phyloP scores from a whole-genome alignment of 1,140 invertebrate genomes.

The Ceratosolen solmsi region DNA sequence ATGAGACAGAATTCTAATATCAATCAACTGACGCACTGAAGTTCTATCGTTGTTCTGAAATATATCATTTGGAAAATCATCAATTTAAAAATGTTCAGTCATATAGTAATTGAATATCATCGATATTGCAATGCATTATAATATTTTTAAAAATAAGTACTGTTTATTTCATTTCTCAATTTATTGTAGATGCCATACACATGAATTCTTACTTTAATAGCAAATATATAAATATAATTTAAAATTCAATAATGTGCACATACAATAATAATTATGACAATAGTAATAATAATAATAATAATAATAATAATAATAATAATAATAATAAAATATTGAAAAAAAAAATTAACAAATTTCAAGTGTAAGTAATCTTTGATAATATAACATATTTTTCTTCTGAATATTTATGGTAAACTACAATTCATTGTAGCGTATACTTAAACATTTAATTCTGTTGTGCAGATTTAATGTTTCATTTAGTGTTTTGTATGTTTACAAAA shows the following conservation, averaged over 20 bases:
- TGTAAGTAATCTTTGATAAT: neutral
- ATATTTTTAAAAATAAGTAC: slow-evolving; percentile 36
- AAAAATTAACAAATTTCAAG: slow-evolving; percentile 27
- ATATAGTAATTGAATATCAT: slow-evolving; percentile 1
- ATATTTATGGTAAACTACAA: neutral
- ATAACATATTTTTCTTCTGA: neutral
- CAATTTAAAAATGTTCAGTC: slow-evolving; percentile 10
- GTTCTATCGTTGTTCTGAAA: neutral
- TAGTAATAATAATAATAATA: neutral
- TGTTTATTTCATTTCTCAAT: neutral
- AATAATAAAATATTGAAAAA: slow-evolving; percentile 26
- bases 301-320: neutral
- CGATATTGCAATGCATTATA: neutral
- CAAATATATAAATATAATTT: slow-evolving; percentile 19
- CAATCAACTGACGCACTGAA: slow-evolving; percentile 30
- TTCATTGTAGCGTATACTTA: neutral
- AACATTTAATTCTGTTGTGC: neutral
- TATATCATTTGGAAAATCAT: neutral
- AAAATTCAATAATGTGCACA: slow-evolving; percentile 15
- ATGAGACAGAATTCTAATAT: neutral
- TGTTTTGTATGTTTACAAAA: neutral
- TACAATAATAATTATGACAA: neutral
- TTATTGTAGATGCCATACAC: neutral
- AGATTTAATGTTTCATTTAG: neutral
- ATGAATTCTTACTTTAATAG: neutral